Conservation (phyloP, 2,888 invertebrate species). For the Galerucella pusilla region DNA sequence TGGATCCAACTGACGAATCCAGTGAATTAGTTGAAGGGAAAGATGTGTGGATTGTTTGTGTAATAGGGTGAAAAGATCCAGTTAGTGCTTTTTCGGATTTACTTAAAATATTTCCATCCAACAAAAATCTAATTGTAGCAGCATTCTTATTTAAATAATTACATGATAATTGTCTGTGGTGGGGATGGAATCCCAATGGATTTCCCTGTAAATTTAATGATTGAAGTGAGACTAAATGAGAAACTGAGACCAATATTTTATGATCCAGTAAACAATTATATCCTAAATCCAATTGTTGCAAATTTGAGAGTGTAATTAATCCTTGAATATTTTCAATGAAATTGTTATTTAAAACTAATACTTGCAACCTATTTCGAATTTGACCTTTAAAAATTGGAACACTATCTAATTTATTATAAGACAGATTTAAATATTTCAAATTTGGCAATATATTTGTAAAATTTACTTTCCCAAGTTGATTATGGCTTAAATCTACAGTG, state of each 20-base stretch:
- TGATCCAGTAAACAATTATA: slow-evolving; percentile 74
- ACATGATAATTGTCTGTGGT: slow-evolving; percentile 69
- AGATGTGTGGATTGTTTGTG: slow-evolving; percentile 34
- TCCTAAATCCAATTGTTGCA: slow-evolving; percentile 72
- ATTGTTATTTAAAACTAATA: slow-evolving; percentile 73
- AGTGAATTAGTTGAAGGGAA: slow-evolving; percentile 43
- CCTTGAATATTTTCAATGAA: slow-evolving; percentile 72
- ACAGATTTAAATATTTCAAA: slow-evolving; percentile 73
- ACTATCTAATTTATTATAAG: slow-evolving; percentile 71
- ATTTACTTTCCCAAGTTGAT: slow-evolving; percentile 68
- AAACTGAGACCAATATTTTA: slow-evolving; percentile 68
- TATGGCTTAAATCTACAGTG: slow-evolving; percentile 74
- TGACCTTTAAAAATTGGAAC: slow-evolving; percentile 71
- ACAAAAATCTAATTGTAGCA: slow-evolving; percentile 66
- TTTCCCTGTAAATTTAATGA: slow-evolving; percentile 71
- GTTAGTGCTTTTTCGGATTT: slow-evolving; percentile 68
- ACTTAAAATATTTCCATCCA: slow-evolving; percentile 68
- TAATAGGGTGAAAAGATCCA: slow-evolving; percentile 62
- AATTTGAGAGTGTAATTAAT: slow-evolving; percentile 67
- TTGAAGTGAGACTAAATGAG: slow-evolving; percentile 68
- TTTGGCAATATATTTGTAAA: slow-evolving; percentile 71
- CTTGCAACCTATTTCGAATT: slow-evolving; percentile 66
- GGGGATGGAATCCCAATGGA: slow-evolving; percentile 72
- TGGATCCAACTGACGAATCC: slow-evolving; percentile 42
- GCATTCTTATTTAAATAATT: slow-evolving; percentile 70